Evolutionary conservation across 2,888 invertebrate species (phyloP), one percentile per base, ranked within the genome.

Genomic region (Drosophila limbata): DNA sequence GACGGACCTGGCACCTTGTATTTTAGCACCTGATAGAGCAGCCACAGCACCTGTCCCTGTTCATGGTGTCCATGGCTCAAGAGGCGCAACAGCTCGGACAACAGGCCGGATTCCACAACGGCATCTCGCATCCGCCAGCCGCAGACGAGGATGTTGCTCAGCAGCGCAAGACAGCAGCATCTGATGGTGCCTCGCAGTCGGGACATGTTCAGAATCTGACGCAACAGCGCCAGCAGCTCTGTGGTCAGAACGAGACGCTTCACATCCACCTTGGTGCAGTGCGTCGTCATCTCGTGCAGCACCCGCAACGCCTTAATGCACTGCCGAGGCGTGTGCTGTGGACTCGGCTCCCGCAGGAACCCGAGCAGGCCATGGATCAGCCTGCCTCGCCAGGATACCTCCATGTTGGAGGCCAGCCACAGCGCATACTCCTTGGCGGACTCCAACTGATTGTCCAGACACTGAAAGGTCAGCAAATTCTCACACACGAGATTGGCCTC

Each of bases 61-160:
- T 70, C 70, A 33, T 50, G 42, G 3, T 50, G 15, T 9, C 31
- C 56, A 0, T 55, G 17, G 1, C n/a, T 21, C 15, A 76, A 31
- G 13, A 76, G 31, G 1, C 19, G 44, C n/a, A 79, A 31, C 15
- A 79, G n/a, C 47, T 70, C 70, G 1, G 11, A 0, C 0, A 77
- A 42, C 33, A 79, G 11, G 0, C 81, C 78, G 1, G 81, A 61
- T 4, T 69, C 73, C 3, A 73, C 56, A 10, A 79, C 39, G 0
- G 81, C 73, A 44, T 79, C 79, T 1, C 79, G 53, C 56, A 79
- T 31, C 0, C 62, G 52, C 76, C 69, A 79, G 21, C 83, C 72
- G 13, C 48, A 56, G 5, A 69, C 35, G 3, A 79, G 60, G 3
- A 79, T n/a, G 35, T 79, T 79, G 68, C 83, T 79, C n/a, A 79